Percentiles rank a stretch among this genome's conserved stretches.
Conservation (phyloP, 2,888 invertebrate genomes). For the Dicyrtoma fusca region DNA sequence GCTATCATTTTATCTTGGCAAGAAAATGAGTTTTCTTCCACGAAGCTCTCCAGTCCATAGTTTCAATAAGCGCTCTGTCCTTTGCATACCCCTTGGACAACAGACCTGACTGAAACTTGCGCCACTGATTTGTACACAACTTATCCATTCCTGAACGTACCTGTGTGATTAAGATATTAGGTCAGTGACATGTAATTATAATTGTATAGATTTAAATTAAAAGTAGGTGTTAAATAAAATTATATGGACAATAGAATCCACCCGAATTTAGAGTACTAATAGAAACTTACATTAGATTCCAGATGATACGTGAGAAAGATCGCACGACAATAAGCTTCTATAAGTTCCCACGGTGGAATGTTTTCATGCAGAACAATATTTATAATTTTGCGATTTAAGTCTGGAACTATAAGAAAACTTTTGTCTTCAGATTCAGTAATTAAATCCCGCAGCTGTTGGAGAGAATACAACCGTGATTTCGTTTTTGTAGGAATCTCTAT, state of each 20-base stretch:
- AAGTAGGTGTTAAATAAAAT: too few species aligned
- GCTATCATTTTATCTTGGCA: background rate
- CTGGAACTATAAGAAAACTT: slow-evolving; percentile 66
- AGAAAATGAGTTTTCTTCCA: slow-evolving; percentile 41
- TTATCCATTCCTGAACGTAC: slow-evolving; percentile 3
- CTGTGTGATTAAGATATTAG: too few species aligned
- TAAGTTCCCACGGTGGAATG: slow-evolving; percentile 64
- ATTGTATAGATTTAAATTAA: too few species aligned
- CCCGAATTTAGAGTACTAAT: too few species aligned
- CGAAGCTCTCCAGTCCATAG: slow-evolving; percentile 53
- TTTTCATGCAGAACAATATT: slow-evolving; percentile 65
- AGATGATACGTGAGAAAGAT: slow-evolving; percentile 60
- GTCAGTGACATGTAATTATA: too few species aligned
- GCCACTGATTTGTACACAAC: slow-evolving; percentile 3
- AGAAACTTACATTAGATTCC: background rate
- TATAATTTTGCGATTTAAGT: slow-evolving; percentile 62
- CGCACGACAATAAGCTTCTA: slow-evolving; percentile 73
- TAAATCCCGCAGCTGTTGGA: slow-evolving; percentile 57
- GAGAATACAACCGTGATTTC: slow-evolving; percentile 59
- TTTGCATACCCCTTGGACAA: slow-evolving; percentile 36
- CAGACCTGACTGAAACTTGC: slow-evolving; percentile 9
- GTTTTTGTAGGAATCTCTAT: background rate
- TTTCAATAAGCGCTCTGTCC: slow-evolving; percentile 43
- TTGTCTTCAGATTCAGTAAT: slow-evolving; percentile 61
- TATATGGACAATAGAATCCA: too few species aligned